Evolutionary conservation across 2,113 vertebrate species (phyloP).

Genomic region (Brevimyrus niger): DNA sequence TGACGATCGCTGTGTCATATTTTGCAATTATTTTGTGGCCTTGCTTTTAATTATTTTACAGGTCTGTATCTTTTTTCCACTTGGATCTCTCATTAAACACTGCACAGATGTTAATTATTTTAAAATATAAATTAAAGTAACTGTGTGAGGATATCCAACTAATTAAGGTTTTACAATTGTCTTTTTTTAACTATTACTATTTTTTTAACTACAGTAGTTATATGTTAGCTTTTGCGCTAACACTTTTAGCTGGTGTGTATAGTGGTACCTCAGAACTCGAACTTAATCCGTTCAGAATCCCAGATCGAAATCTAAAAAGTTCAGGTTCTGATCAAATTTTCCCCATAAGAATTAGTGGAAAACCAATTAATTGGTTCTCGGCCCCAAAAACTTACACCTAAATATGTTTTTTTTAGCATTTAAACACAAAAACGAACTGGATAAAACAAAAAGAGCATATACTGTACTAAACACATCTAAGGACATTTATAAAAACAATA

Average conservation of each 20-base stretch:
- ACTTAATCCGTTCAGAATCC: too few species aligned
- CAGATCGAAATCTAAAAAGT: too few species aligned
- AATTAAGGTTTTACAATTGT: not conserved
- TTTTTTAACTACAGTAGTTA: not conserved
- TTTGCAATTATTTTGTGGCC: conserved; percentile 1
- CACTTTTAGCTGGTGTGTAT: not conserved
- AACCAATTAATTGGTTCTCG: too few species aligned
- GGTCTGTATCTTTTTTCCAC: not conserved
- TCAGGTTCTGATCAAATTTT: too few species aligned
- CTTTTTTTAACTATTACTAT: not conserved
- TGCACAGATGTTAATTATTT: not conserved
- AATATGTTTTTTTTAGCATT: too few species aligned
- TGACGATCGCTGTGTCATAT: not conserved
- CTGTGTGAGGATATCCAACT: not conserved
- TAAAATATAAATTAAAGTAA: not conserved
- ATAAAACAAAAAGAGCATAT: too few species aligned
- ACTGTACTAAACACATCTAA: too few species aligned
- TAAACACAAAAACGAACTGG: too few species aligned
- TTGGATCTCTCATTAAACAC: not conserved
- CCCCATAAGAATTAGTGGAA: too few species aligned
- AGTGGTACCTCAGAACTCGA: too few species aligned
- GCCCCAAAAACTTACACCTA: too few species aligned
- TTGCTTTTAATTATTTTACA: not conserved
- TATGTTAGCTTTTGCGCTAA: not conserved
- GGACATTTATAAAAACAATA: too few species aligned